Evolutionary conservation across 2,797 vertebrate species (phyloP), one percentile per base, ranked within the genome.

Genomic region (Coracias cyanogaster): DNA sequence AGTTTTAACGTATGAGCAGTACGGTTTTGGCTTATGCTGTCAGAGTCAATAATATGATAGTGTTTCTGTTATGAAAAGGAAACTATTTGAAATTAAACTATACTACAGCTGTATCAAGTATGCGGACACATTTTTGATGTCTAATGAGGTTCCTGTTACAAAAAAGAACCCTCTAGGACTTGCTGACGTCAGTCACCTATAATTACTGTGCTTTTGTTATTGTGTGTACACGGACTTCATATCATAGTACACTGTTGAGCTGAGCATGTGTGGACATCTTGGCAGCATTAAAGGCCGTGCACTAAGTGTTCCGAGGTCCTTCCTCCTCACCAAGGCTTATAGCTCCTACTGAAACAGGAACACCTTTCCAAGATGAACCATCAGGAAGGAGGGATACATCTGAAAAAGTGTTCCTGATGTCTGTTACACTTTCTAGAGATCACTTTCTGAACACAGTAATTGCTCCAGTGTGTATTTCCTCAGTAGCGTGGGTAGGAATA

Each of bases 31-130:
- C 95, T 96, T 66, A 22, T 8, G 2, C 24, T 10, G 1, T 79
- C 28, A 0, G n/a, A 91, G 69, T 82, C 51, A 88, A 39, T 86
- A 78, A 64, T 79, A 78, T 20, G 77, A 86, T 73, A 94, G 35
- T 0, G 8, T 66, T 69, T 70, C 76, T 86, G 55, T 64, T 93
- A 60, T 57, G 62, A 80, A 90, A 94, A 92, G 94, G 94, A 97
- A 95, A 73, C 90, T 81, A 69, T 7, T 35, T 87, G 89, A 85
- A 93, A 87, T 92, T 89, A 81, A 96, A 62, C 86, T 82, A 49
- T 67, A 54, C 58, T 87, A 81, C 91, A 95, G 92, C 93, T 97
- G 92, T 94, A 93, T 85, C 71, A 94, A 90, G 88, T 82, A 93
- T 80, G 86, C 0, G 3, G 88, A 78, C 71, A 69, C 69, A 81